Evolutionary conservation across 2,113 vertebrate genomes (phyloP).

Genomic region (Cyprinodon variegatus): DNA sequence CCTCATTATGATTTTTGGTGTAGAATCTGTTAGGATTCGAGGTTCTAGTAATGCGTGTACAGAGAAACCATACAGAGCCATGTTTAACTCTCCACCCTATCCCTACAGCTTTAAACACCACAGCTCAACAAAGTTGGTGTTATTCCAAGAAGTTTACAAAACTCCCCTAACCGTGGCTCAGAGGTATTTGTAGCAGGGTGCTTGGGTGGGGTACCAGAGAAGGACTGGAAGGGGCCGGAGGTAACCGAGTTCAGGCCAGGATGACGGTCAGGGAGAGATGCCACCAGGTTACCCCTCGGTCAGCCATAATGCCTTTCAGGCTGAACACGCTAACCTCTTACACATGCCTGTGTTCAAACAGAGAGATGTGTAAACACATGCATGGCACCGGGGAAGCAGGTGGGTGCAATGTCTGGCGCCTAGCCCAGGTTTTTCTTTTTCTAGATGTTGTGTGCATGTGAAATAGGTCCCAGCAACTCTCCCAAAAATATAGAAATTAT

Average conservation of each 20-base stretch:
- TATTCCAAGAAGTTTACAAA: conserved; percentile 72
- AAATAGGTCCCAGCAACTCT: conserved; percentile 59
- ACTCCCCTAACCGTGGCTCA: conserved; percentile 16
- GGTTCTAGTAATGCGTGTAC: not conserved
- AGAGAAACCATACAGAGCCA: not conserved
- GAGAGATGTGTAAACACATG: conserved; percentile 43
- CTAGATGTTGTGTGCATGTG: conserved; percentile 61
- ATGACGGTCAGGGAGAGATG: conserved; percentile 30
- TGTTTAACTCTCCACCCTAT: not conserved
- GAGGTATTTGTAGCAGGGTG: conserved; percentile 8
- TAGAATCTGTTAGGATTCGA: not conserved
- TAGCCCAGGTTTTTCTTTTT: conserved; percentile 61
- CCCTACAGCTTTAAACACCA: conserved; percentile 20
- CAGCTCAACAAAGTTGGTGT: conserved; percentile 33
- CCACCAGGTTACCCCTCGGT: conserved; percentile 35
- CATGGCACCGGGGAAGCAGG: conserved; percentile 41
- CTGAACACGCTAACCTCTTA: conserved; percentile 21
- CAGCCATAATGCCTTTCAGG: conserved; percentile 37
- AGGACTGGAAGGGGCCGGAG: conserved; percentile 2
- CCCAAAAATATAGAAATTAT: conserved; percentile 45
- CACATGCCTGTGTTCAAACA: conserved; percentile 47
- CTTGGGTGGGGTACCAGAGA: conserved; percentile 15
- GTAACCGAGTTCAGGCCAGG: conserved; percentile 55
- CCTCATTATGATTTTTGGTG: not conserved
- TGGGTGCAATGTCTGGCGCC: conserved; percentile 65